Evolutionary conservation across 2,888 invertebrate genomes (phyloP).

Genomic region (Ormyrus nitidulus): DNA sequence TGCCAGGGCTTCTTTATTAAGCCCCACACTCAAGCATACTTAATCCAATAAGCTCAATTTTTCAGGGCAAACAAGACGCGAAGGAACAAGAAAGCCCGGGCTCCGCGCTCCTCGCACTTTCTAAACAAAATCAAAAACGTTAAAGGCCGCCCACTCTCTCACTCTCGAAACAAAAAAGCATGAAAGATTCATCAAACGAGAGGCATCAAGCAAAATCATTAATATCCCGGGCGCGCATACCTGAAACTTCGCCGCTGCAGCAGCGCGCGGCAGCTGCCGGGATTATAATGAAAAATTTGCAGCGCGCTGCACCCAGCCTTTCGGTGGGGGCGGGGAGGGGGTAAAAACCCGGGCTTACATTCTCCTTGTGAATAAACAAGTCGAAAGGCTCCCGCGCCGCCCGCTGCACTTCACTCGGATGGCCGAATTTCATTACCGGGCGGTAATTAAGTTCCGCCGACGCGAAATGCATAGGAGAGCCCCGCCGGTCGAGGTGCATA

Average conservation of each 20-base stretch:
- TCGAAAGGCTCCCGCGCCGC: neutral
- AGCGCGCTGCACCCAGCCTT: conserved; percentile 1
- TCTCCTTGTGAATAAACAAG: conserved; percentile 55
- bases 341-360: conserved; percentile 43
- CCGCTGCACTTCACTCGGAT: neutral
- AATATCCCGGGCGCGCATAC: neutral
- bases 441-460: conserved; percentile 40
- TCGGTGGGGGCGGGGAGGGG: neutral
- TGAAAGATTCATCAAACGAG: conserved; percentile 40
- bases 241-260: neutral
- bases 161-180: neutral
- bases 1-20: too few relatives aligned
- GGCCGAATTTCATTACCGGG: conserved; percentile 46
- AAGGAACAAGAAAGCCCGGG: too few relatives aligned
- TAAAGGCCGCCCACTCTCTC: too few relatives aligned
- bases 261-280: neutral
- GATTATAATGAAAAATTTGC: conserved; percentile 47
- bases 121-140: too few relatives aligned
- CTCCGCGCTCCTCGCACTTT: too few relatives aligned
- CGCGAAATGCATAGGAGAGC: neutral
- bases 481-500: neutral
- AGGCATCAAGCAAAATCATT: conserved; percentile 5
- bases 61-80: too few relatives aligned
- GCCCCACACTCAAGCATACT: too few relatives aligned
- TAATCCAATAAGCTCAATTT: too few relatives aligned